A percentile compares a stretch with the other conserved stretches of the same genome.
Conservation (phyloP, 2,888 invertebrate genomes). For the Noctua janthe region DNA sequence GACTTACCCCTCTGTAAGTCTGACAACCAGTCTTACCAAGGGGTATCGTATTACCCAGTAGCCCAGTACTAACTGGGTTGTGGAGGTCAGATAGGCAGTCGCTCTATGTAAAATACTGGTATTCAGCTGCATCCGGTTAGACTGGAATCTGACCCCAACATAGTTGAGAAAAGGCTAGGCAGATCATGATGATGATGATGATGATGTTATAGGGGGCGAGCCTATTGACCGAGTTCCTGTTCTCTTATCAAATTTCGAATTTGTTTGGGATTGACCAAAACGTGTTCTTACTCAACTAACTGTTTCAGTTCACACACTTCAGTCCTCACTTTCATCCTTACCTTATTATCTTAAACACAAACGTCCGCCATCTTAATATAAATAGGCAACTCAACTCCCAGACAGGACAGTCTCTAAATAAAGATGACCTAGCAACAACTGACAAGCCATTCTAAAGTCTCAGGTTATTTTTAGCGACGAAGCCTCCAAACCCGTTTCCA, state of each 20-base stretch:
- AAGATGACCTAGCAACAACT: constrained; percentile 27
- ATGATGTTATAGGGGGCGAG: too few relatives aligned
- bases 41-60: too few relatives aligned
- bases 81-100: too few relatives aligned
- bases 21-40: too few relatives aligned
- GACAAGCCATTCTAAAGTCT: constrained; percentile 5
- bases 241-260: not conserved
- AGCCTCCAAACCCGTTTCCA: constrained; percentile 46
- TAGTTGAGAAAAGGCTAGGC: too few relatives aligned
- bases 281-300: not conserved
- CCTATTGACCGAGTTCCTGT: not conserved
- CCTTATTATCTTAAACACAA: not conserved
- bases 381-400: not conserved
- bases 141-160: too few relatives aligned
- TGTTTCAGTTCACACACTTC: not conserved
- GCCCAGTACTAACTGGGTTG: too few relatives aligned
- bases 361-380: not conserved
- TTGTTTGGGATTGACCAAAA: not conserved
- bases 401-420: not conserved
- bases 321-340: not conserved
- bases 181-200: too few relatives aligned
- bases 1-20: too few relatives aligned
- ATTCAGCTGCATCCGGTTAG: too few relatives aligned
- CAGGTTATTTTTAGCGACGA: constrained; percentile 40
- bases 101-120: too few relatives aligned